phyloP scores from a whole-genome alignment of 1,140 invertebrate genomes.

The Mamestra configurata region DNA sequence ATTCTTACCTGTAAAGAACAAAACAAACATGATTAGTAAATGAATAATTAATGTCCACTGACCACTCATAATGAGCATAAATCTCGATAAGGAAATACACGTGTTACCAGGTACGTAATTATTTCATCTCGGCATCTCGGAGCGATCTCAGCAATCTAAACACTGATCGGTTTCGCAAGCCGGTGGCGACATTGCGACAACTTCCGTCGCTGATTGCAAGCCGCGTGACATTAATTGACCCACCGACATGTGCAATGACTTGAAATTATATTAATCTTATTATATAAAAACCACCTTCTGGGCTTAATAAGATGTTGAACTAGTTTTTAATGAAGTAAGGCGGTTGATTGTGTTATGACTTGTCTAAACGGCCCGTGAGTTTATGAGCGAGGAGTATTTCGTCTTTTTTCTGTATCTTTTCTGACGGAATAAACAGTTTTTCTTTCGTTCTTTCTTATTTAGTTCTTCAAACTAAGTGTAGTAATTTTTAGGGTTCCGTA shows the following conservation, averaged over 20 bases:
- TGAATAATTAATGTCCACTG: slow-evolving; percentile 5
- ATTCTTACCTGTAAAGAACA: slow-evolving; percentile 71
- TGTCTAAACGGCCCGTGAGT: no score
- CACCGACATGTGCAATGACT: slow-evolving; percentile 40
- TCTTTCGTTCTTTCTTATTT: no score
- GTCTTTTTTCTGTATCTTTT: no score
- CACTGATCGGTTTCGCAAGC: slow-evolving; percentile 65
- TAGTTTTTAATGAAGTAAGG: not conserved
- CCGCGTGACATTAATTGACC: slow-evolving; percentile 59
- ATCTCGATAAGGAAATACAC: slow-evolving; percentile 35
- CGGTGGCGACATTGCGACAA: slow-evolving; percentile 52
- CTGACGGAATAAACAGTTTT: no score
- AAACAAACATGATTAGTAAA: slow-evolving; percentile 37
- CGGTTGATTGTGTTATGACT: no score
- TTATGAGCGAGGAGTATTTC: no score
- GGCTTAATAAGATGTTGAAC: not conserved
- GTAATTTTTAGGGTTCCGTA: no score
- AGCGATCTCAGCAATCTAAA: slow-evolving; percentile 44
- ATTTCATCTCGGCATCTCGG: slow-evolving; percentile 26
- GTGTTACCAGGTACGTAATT: slow-evolving; percentile 18
- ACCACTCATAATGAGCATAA: not conserved
- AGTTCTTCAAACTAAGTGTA: no score
- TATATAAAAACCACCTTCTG: not conserved
- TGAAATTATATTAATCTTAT: slow-evolving; percentile 17
- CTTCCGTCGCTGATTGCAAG: slow-evolving; percentile 58